phyloP scores from a whole-genome alignment of 2,888 invertebrate species.

The Theodoxus fluviatilis region DNA sequence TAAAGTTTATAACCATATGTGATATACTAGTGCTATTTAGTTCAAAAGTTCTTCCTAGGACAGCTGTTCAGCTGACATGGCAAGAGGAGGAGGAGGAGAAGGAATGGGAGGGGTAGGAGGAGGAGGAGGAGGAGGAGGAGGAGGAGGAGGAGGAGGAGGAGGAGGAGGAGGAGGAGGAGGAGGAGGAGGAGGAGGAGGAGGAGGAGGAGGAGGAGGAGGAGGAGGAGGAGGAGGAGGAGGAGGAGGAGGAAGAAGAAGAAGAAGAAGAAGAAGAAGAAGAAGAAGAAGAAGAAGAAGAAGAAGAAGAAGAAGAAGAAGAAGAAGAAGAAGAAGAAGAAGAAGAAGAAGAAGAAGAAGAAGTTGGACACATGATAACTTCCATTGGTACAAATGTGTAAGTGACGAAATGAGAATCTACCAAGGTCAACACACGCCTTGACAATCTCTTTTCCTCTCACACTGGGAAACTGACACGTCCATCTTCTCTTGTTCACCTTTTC shows the following conservation, averaged over 20 bases:
- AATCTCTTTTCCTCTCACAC: too few relatives aligned
- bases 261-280: conserved; percentile 1
- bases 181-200: conserved; percentile 23
- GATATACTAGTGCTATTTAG: neutral
- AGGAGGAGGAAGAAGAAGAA: neutral
- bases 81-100: neutral
- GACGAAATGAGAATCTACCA: too few relatives aligned
- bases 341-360: neutral
- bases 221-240: conserved; percentile 20
- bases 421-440: too few relatives aligned
- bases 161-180: conserved; percentile 19
- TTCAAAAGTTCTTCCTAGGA: too few relatives aligned
- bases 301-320: neutral
- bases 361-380: too few relatives aligned
- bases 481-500: too few relatives aligned
- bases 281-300: conserved; percentile 5
- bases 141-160: neutral
- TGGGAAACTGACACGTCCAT: too few relatives aligned
- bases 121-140: neutral
- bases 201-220: conserved; percentile 26
- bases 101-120: neutral
- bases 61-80: neutral
- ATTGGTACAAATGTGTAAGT: too few relatives aligned
- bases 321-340: neutral
- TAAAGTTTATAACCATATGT: neutral